Percentiles rank a stretch among this genome's conserved stretches.
Evolutionary conservation across 2,113 vertebrate genomes (phyloP).

Genomic region (Pluvialis apricaria): DNA sequence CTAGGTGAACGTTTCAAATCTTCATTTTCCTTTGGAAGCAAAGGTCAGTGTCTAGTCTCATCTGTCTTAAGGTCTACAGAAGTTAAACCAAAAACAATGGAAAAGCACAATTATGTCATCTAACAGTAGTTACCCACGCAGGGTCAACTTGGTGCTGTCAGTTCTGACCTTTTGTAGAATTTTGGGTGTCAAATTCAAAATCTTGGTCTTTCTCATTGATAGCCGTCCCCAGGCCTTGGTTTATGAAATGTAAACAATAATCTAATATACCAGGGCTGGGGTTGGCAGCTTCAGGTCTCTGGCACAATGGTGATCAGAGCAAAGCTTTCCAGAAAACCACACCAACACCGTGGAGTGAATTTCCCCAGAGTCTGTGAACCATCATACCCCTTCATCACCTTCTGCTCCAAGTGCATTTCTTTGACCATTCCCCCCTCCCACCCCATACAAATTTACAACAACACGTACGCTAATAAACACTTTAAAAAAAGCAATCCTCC

Average conservation of each 20-base stretch:
- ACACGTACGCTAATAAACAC: background rate
- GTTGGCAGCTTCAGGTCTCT: background rate
- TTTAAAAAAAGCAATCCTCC: background rate
- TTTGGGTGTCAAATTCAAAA: background rate
- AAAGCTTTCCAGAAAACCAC: background rate
- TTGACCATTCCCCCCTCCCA: background rate
- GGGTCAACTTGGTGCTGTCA: background rate
- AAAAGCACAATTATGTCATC: background rate
- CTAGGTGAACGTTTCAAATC: background rate
- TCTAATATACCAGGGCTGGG: background rate
- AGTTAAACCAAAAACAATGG: background rate
- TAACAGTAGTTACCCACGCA: background rate
- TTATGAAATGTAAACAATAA: background rate
- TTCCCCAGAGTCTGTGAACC: background rate
- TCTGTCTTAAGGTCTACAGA: background rate
- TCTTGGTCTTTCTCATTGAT: background rate
- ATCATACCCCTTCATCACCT: background rate
- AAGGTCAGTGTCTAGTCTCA: background rate
- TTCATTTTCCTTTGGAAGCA: background rate
- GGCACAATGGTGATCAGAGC: background rate
- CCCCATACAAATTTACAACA: background rate
- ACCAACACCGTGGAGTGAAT: background rate
- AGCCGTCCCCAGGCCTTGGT: background rate
- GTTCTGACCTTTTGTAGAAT: background rate
- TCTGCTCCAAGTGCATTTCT: background rate